phyloP scores from a whole-genome alignment of 2,888 invertebrate genomes.

The Amphipoea lucens region DNA sequence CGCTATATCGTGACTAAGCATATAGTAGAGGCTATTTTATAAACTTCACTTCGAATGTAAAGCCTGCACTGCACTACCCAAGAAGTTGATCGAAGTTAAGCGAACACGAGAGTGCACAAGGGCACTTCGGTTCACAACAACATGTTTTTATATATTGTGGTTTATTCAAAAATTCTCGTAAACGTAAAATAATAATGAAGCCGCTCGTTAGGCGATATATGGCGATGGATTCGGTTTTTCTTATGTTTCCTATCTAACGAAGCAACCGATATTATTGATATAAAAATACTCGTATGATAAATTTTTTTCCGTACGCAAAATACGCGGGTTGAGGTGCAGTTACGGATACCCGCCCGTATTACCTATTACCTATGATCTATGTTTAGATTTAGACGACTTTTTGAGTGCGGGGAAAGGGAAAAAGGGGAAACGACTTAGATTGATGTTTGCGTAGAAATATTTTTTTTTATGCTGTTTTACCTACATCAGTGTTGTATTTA shows the following conservation, averaged over 20 bases:
- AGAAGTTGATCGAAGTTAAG: neutral
- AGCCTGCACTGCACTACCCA: neutral
- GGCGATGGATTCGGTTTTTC: neutral
- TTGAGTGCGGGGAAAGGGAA: neutral
- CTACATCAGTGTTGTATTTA: neutral
- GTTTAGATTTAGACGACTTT: neutral
- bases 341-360: too few species aligned
- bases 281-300: neutral
- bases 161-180: neutral
- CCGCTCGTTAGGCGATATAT: neutral
- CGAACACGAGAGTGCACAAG: neutral
- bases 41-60: neutral
- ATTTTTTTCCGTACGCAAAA: too few species aligned
- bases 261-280: neutral
- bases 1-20: neutral
- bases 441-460: neutral
- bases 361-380: neutral
- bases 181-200: neutral
- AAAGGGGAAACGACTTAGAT: neutral
- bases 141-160: neutral
- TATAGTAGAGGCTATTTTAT: neutral
- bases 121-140: neutral
- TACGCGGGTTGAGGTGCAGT: too few species aligned
- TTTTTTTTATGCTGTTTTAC: neutral
- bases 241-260: neutral